phyloP scores from a whole-genome alignment of 1,140 invertebrate genomes.

The Dinothrombium tinctorium region DNA sequence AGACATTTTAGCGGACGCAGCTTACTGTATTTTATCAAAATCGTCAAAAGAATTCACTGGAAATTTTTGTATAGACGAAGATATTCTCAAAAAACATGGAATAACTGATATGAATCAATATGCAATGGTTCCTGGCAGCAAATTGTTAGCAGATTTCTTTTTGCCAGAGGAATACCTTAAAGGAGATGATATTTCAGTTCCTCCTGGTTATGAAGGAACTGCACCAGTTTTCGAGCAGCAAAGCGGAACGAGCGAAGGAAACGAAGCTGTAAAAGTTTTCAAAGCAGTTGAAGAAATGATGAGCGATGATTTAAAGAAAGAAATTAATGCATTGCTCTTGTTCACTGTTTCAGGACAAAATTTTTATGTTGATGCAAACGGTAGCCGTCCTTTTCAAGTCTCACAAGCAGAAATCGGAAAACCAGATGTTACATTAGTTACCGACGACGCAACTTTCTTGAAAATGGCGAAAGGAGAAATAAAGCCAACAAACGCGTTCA shows the following conservation, averaged over 20 bases:
- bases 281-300: slow-evolving; percentile 7
- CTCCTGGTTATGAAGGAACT: neutral
- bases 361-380: slow-evolving; percentile 10
- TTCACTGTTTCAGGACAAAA: slow-evolving; percentile 11
- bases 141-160: slow-evolving; percentile 73
- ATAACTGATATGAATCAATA: slow-evolving; percentile 67
- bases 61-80: slow-evolving; percentile 83
- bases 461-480: slow-evolving; percentile 31
- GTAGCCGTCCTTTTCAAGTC: slow-evolving; percentile 3
- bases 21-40: slow-evolving; percentile 60
- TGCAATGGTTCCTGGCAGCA: slow-evolving; percentile 44
- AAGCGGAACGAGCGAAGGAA: neutral
- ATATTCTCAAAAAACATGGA: slow-evolving; percentile 50
- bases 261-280: slow-evolving; percentile 4
- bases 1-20: slow-evolving; percentile 85
- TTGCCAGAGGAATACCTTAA: slow-evolving; percentile 30
- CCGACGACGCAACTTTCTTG: slow-evolving; percentile 37
- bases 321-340: slow-evolving; percentile 10
- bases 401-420: neutral
- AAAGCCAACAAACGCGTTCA: slow-evolving; percentile 72
- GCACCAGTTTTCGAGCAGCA: too few relatives aligned
- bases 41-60: slow-evolving; percentile 56
- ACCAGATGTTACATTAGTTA: slow-evolving; percentile 42
- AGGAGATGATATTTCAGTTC: neutral
- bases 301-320: slow-evolving; percentile 9